A percentile compares a stretch with the other conserved stretches of the same genome.
These are phyloP conservation scores for Delichon dasypus DNA, from an alignment of 2,797 vertebrate genomes.

Conservation along the genomic window DNA sequence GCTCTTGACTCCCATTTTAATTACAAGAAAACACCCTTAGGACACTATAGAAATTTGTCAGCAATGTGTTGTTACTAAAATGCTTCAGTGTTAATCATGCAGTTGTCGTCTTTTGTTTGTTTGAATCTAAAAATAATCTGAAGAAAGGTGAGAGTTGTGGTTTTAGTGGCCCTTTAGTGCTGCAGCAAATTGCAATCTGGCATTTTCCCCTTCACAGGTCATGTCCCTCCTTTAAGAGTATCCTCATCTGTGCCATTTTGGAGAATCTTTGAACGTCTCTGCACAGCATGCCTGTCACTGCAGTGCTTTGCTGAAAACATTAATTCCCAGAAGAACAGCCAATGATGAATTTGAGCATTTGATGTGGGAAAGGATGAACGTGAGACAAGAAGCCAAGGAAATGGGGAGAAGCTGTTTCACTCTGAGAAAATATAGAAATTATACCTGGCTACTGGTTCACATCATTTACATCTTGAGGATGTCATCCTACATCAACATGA, in stretches of 20 bases:
- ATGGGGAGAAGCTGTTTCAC: background rate
- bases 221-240: constrained; percentile 17
- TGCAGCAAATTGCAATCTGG: background rate
- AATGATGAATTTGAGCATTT: background rate
- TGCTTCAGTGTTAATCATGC: background rate
- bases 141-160: background rate
- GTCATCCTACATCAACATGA: background rate
- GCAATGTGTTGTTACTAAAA: background rate
- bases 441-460: background rate
- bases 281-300: constrained; percentile 13
- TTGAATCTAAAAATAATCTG: background rate
- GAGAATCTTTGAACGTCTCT: background rate
- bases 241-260: constrained; percentile 21
- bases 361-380: background rate
- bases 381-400: background rate
- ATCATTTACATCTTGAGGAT: background rate
- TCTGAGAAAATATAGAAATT: background rate
- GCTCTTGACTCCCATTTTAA: constrained; percentile 13
- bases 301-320: constrained; percentile 9
- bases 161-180: constrained; percentile 7
- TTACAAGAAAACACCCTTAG: background rate
- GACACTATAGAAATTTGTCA: constrained; percentile 2
- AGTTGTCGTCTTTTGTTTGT: background rate
- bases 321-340: constrained; percentile 26
- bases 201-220: background rate